phyloP scores from a whole-genome alignment of 2,797 vertebrate species.

The Pelochelys cantorii region DNA sequence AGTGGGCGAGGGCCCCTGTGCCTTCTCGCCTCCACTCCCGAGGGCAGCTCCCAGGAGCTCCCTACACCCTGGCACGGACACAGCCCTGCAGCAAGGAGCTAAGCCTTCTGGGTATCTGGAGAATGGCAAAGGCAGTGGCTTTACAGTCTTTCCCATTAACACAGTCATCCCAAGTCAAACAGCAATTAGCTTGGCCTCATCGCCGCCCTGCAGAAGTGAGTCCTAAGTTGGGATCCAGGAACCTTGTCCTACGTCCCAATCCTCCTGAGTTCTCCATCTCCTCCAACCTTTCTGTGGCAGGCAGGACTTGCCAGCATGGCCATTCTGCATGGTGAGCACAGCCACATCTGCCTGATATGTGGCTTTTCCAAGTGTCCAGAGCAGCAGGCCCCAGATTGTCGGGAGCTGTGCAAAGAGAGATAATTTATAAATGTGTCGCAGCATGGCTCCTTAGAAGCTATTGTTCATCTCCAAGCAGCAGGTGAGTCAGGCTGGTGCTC shows the following conservation, averaged over 20 bases:
- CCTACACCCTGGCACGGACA: conserved; percentile 51
- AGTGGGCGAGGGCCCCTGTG: conserved; percentile 17
- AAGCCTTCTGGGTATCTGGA: conserved; percentile 60
- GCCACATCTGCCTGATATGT: rapidly evolving
- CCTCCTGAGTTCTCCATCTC: no score
- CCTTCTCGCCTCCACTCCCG: not conserved
- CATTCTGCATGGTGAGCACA: not conserved
- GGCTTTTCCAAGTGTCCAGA: rapidly evolving
- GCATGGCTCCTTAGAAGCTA: rapidly evolving
- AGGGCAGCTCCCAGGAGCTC: conserved; percentile 14
- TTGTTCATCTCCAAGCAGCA: not conserved
- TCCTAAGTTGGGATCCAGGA: no score
- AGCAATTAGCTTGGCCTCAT: no score
- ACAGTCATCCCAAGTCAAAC: conserved; percentile 69
- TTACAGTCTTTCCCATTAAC: conserved; percentile 63
- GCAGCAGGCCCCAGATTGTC: rapidly evolving
- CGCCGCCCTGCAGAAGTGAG: no score
- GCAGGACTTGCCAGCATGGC: no score
- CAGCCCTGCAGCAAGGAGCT: conserved; percentile 57
- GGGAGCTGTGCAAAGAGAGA: rapidly evolving
- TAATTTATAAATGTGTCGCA: not conserved
- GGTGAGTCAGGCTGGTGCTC: not conserved
- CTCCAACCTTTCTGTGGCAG: no score
- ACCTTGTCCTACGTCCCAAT: no score
- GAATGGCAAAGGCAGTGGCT: conserved; percentile 56